Base-by-base conservation (phyloP, 30 jellyfish, hydroid and myxozoan genomes). In the Hydractinia echinata region DNA sequence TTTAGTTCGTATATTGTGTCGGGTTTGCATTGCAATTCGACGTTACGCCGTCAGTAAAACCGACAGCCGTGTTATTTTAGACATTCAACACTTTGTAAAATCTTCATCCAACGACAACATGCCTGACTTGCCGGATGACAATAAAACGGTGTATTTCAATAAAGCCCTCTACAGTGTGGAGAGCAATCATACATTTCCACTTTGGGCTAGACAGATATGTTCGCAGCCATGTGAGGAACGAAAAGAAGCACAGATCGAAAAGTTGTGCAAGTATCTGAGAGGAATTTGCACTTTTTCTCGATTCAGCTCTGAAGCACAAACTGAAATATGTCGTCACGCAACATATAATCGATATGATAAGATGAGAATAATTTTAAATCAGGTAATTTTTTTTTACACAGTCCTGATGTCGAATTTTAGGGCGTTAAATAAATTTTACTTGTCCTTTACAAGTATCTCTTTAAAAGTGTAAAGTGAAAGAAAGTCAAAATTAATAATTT, bases 21-120 rank as follows among this genome's bases (percentile, higher is more conserved):
- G 81, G 7, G 81, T 71, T 19, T 30, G 60, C 13, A 19, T 71
- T 8, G 67, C 81, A 30, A 71, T 71, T 19, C 81, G 81, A 19
- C 81, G 81, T n/a, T 71, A 71, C 50, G 81, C 81, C 9, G 13
- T 71, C 81, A 71, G 50, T 52, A 71, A 71, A 50, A 71, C 55
- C 68, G 81, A 71, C n/a, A 71, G 60, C 67, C 81, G 81, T 8
- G 81, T 71, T 48, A 19, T 71, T 7, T 30, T 71, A 9, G 81
- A 71, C 15, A 20, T 71, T 48, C 81, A 71, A 71, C 18, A 71
- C 60, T 71, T 19, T 58, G 39, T 71, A 9, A 48, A 52, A 5
- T 11, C 52, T 8, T 58, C 55, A 19, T 48, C 39, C n/a, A 71
- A 50, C n/a, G 55, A 71, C 39, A 71, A 71, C 50, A 15, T 52